Evolutionary conservation across 2,888 invertebrate species (phyloP), one percentile per base, ranked within the genome.

Genomic region (Phortica magna): DNA sequence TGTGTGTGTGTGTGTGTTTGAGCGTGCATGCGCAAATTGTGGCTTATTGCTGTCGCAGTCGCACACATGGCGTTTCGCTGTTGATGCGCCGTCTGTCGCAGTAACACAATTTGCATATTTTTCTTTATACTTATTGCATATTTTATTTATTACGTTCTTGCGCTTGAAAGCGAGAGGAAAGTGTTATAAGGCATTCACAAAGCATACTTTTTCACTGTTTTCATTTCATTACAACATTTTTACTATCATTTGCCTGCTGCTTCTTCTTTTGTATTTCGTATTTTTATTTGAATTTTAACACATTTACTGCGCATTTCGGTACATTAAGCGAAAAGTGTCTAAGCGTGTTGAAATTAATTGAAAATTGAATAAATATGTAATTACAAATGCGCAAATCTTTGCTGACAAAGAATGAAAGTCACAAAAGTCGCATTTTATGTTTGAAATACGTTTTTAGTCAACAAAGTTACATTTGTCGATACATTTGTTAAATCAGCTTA

Each of bases 71-170:
- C 48, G 7, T 48, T 3, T 7, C 7, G 48, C 7, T 48, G 48
- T 3, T 14, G 3, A 2, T 48, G 78, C 79, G 59, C 48, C 75
- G 79, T n/a, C 73, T 43, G 61, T 22, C 19, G 55, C 65, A 43
- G 65, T 74, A 74, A 80, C 77, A 80, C 81, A 85, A 85, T 85
- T 85, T 85, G 85, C 84, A 85, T 85, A 85, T 81, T 84, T 83
- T 80, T 78, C 82, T 84, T 85, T 81, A 81, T 86, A 84, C 79
- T 83, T 87, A 87, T 85, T 86, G 83, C 88, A 85, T 85, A 88
- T 84, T 85, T 88, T 85, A 85, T 85, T 88, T 88, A 85, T 85
- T 85, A 85, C 84, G 79, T 88, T 84, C 81, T 88, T 88, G 86
- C 75, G 80, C 80, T 80, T 67, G 59, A 43, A 67, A 67, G 67